Percentiles rank a stretch among this genome's conserved stretches.
Evolutionary conservation across 2,113 vertebrate genomes (phyloP).

Genomic region (Phaetusa simplex): DNA sequence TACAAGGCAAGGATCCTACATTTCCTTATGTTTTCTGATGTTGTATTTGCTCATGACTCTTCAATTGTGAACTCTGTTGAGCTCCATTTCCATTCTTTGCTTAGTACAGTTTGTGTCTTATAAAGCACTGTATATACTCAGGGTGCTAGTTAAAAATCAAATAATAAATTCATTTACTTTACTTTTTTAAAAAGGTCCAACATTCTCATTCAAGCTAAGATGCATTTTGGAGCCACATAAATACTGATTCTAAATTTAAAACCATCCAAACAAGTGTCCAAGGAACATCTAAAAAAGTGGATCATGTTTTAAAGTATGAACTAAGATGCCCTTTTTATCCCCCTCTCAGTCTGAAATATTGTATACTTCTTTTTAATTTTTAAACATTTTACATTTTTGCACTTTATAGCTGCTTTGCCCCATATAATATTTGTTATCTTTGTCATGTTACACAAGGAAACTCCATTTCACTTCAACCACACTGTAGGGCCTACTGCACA

Average conservation of each 20-base stretch:
- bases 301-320: not conserved
- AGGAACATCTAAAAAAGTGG: not conserved
- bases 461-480: not conserved
- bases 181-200: not conserved
- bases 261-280: not conserved
- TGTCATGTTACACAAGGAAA: not conserved
- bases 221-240: constrained; percentile 24
- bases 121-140: not conserved
- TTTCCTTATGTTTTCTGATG: constrained; percentile 5
- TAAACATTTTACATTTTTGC: not conserved
- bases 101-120: not conserved
- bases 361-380: not conserved
- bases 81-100: not conserved
- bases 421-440: not conserved
- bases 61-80: not conserved
- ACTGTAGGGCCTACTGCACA: not conserved
- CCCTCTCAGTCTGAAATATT: not conserved
- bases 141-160: not conserved
- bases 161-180: not conserved
- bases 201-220: not conserved
- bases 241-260: constrained; percentile 47
- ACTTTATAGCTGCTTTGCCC: not conserved
- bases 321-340: not conserved
- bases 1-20: not conserved
- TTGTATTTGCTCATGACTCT: not conserved